phyloP scores from a whole-genome alignment of 2,888 invertebrate genomes.

The Himalopsyche anomala region DNA sequence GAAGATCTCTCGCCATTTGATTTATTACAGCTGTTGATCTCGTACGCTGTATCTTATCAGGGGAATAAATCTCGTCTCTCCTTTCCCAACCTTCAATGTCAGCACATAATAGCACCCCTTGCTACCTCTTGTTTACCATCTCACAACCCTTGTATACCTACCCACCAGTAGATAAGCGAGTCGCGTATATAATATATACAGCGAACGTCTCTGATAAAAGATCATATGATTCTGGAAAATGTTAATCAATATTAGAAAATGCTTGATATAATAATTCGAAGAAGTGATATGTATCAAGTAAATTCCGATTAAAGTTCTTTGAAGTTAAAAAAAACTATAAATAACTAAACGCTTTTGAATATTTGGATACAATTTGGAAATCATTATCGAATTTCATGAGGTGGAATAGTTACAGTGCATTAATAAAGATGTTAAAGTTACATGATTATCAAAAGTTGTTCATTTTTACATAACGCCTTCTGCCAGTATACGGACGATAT shows the following conservation, averaged over 20 bases:
- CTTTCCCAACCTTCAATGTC: not conserved
- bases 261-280: no score
- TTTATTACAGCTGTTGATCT: constrained; percentile 19
- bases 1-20: not conserved
- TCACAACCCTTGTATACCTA: not conserved
- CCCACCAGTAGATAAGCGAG: not conserved
- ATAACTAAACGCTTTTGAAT: no score
- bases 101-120: constrained; percentile 6
- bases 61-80: constrained; percentile 9
- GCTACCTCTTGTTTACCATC: constrained; percentile 18
- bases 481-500: no score
- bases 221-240: not conserved
- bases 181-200: not conserved
- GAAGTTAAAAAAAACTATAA: no score
- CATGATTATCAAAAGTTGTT: no score
- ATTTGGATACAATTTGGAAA: no score
- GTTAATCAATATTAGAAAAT: not conserved
- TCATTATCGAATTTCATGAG: no score
- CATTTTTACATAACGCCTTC: no score
- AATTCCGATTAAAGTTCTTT: no score
- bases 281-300: no score
- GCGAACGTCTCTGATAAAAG: not conserved
- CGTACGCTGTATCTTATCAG: not conserved
- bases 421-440: no score
- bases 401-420: no score